A percentile compares a stretch with the other conserved stretches of the same genome.
These are phyloP conservation scores for Gastracanthus pulcherrimus DNA, from an alignment of 2,888 invertebrate genomes.

Conservation along the genomic window DNA sequence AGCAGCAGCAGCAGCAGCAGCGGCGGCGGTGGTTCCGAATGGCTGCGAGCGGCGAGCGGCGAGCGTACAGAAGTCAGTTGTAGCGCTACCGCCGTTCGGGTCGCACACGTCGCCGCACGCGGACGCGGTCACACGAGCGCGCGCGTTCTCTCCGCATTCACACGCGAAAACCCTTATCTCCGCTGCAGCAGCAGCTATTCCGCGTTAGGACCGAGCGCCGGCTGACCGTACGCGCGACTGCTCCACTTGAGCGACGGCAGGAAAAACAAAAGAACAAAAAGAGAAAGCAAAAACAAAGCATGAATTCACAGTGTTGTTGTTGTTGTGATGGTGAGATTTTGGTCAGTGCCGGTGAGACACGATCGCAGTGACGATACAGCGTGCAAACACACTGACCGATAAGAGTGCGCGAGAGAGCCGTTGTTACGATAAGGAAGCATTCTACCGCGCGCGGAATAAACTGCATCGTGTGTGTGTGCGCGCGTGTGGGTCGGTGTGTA, in stretches of 20 bases:
- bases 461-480: too few relatives aligned
- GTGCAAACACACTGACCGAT: neutral
- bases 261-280: too few relatives aligned
- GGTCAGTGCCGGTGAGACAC: neutral
- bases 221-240: slow-evolving; percentile 64
- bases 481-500: neutral
- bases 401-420: neutral
- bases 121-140: slow-evolving; percentile 41
- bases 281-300: too few relatives aligned
- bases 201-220: slow-evolving; percentile 31
- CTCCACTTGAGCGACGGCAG: slow-evolving; percentile 58
- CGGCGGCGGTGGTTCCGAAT: slow-evolving; percentile 21
- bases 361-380: neutral
- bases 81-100: slow-evolving; percentile 73
- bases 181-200: too few relatives aligned
- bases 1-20: neutral
- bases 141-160: too few relatives aligned
- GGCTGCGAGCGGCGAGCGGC: neutral
- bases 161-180: too few relatives aligned
- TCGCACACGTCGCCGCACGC: slow-evolving; percentile 61
- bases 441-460: too few relatives aligned
- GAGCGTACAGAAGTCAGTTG: slow-evolving; percentile 68
- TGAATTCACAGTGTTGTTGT: too few relatives aligned
- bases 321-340: too few relatives aligned
- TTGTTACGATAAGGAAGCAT: too few relatives aligned